Evolutionary conservation across 1,140 invertebrate genomes (phyloP).

Genomic region (Plutomurus gul): DNA sequence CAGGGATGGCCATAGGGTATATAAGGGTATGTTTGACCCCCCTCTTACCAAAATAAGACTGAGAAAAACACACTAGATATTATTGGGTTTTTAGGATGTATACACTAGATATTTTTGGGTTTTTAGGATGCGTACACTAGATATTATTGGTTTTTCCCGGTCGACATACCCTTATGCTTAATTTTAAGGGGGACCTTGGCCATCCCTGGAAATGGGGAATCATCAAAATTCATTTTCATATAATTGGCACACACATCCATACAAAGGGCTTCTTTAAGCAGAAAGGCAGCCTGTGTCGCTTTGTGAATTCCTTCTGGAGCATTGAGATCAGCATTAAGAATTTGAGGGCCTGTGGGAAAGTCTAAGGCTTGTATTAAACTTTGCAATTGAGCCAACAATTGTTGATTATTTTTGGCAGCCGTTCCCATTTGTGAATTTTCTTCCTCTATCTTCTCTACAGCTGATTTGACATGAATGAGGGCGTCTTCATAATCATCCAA

Average conservation of each 20-base stretch:
- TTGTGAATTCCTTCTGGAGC: slow-evolving; percentile 73
- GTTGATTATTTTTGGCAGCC: slow-evolving; percentile 80
- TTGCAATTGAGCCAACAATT: slow-evolving; percentile 77
- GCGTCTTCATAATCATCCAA: slow-evolving; percentile 78
- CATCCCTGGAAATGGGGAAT: no score
- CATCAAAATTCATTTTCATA: background rate
- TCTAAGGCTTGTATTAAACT: slow-evolving; percentile 80
- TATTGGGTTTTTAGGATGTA: slow-evolving; percentile 51
- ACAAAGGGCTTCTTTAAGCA: slow-evolving; percentile 45
- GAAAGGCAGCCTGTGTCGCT: slow-evolving; percentile 69
- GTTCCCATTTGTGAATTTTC: slow-evolving; percentile 88
- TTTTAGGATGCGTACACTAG: slow-evolving; percentile 42
- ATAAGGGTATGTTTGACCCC: no score
- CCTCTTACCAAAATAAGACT: no score
- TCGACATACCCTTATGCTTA: no score
- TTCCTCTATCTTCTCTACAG: slow-evolving; percentile 87
- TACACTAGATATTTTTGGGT: slow-evolving; percentile 44
- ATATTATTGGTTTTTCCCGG: no score
- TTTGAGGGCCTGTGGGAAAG: slow-evolving; percentile 71
- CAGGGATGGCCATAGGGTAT: no score
- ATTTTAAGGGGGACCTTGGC: no score
- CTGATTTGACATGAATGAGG: slow-evolving; percentile 77
- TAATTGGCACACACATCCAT: no score
- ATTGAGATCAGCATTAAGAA: slow-evolving; percentile 76
- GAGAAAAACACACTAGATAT: no score